phyloP scores from a whole-genome alignment of 1,140 invertebrate genomes.

The Pachypsylla venusta region DNA sequence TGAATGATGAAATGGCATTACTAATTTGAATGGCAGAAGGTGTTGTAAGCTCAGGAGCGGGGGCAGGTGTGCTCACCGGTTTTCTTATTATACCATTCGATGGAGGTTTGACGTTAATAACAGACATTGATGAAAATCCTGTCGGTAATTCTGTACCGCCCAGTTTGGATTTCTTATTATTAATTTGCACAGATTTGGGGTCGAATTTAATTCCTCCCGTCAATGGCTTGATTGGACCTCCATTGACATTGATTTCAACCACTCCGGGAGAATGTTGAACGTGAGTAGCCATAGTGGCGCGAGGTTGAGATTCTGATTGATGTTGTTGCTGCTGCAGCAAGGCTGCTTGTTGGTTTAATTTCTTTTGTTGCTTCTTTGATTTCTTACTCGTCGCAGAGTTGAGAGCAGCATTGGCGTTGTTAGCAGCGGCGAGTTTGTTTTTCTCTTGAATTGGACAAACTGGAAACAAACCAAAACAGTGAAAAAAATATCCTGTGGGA shows the following conservation, averaged over 20 bases:
- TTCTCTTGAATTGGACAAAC: conserved; percentile 8
- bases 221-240: too few species aligned
- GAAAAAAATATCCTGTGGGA: too few species aligned
- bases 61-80: not conserved
- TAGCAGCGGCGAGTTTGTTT: not conserved
- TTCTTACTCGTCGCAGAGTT: not conserved
- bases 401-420: not conserved
- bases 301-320: not conserved
- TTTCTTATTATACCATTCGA: too few species aligned
- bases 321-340: conserved; percentile 8
- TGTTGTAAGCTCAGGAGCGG: conserved; percentile 21
- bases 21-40: conserved; percentile 27
- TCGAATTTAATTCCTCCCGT: too few species aligned
- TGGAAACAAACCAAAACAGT: too few species aligned
- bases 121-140: too few species aligned
- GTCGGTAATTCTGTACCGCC: too few species aligned
- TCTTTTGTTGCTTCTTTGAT: conserved; percentile 17
- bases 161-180: too few species aligned
- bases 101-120: too few species aligned
- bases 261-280: not conserved
- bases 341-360: conserved; percentile 24
- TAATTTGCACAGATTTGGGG: too few species aligned
- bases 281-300: not conserved
- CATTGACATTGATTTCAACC: not conserved
- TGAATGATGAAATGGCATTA: conserved; percentile 22